Evolutionary conservation across 2,113 vertebrate genomes (phyloP), one percentile per base, ranked within the genome.

Genomic region (Cynopterus brachyotis): DNA sequence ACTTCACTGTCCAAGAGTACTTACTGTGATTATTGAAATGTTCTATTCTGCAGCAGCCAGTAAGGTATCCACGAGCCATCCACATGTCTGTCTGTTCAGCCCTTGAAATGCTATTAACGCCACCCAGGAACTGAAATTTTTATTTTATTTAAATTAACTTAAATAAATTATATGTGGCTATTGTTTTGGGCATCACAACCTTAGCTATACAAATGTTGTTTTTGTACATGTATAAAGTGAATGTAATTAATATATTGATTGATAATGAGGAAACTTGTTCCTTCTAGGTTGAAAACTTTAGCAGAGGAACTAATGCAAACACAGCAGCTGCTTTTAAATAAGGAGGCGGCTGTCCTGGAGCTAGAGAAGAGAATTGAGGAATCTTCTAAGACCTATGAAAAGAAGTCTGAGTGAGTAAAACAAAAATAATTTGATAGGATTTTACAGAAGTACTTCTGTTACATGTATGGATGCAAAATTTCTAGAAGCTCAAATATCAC

Each of bases 331-430:
- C 99, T 99, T 84, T 82, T 98, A 94, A 99, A 98, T 72, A 99
- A 99, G 98, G 99, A 99, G 47, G 99, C 99, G 2, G 97, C 99
- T 78, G 98, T 99, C 10, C 93, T 99, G 30, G 99, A 99, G 79
- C 97, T 99, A 62, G 99, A 99, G 94, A 98, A 98, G 88, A 99
- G 99, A 97, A 99, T 99, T 88, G 99, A 99, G 93, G 99, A 99
- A 96, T 99, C 99, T 3, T 98, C 98, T 96, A 99, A 99, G 94
- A 99, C 97, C 20, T 98, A 97, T 20, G 99, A 99, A 97, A 99
- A 98, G 97, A 99, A 99, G 95, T 99, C 99, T 93, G 99, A 99
- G 99, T 99, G 98, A 98, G 99, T 99, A 79, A 26, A 80, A 95
- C 53, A 82, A 8, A 93, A 69, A 0, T 80, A 57, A 53, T 82